Evolutionary conservation across 2,113 vertebrate genomes (phyloP).

Genomic region (Electrona antarctica): DNA sequence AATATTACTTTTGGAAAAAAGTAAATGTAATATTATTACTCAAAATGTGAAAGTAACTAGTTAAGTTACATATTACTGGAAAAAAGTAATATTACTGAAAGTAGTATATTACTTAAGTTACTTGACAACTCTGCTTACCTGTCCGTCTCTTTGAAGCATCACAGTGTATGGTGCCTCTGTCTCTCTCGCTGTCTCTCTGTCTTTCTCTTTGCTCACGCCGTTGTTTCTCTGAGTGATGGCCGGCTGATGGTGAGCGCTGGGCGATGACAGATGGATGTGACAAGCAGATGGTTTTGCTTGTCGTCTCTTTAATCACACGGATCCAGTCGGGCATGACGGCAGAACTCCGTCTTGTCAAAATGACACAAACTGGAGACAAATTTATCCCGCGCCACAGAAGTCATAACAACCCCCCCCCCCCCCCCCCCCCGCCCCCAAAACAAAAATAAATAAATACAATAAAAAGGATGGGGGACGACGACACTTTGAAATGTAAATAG

Average conservation of each 20-base stretch:
- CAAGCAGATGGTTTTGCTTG: slow-evolving; percentile 86
- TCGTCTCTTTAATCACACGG: slow-evolving; percentile 85
- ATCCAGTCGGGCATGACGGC: slow-evolving; percentile 80
- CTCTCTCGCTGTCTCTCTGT: slow-evolving; percentile 8
- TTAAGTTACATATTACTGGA: too few species aligned
- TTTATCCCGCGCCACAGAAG: slow-evolving; percentile 72
- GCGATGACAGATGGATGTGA: slow-evolving; percentile 84
- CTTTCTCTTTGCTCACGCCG: slow-evolving; percentile 35
- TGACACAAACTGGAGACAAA: slow-evolving; percentile 83
- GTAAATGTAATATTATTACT: too few species aligned
- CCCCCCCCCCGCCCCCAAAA: too few species aligned
- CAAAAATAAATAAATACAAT: slow-evolving; percentile 9
- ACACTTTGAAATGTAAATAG: slow-evolving; percentile 35
- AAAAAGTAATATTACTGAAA: too few species aligned
- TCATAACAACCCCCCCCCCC: slow-evolving; percentile 29
- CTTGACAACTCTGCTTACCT: too few species aligned
- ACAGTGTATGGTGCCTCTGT: too few species aligned
- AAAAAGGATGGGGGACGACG: slow-evolving; percentile 46
- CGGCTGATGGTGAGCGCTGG: slow-evolving; percentile 77
- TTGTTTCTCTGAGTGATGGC: slow-evolving; percentile 80
- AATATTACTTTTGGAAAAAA: too few species aligned
- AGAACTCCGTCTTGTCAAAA: slow-evolving; percentile 82
- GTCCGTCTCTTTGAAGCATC: not conserved
- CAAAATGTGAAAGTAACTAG: too few species aligned
- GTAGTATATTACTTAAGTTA: too few species aligned